Base-by-base conservation (phyloP, 2,888 invertebrate species). In the Eustalomyia histrio region DNA sequence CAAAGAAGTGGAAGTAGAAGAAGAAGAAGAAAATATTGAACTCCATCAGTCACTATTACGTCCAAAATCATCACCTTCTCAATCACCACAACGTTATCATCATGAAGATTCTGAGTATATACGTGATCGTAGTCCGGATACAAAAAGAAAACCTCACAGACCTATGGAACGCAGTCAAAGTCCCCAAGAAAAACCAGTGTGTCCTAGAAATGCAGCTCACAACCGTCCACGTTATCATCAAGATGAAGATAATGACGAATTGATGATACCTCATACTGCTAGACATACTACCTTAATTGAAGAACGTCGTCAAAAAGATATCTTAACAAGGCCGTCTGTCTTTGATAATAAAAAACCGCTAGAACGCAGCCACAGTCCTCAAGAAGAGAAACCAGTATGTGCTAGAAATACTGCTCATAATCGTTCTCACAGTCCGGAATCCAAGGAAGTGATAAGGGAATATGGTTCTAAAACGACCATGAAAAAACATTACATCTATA, bases 261-360 rank as follows among this genome's bases (percentile, higher is more conserved):
- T 80, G 58, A 83, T 82, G 72, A n/a, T n/a, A n/a, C 82, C 82
- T 50, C 78, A 80, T 67, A 83, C 87, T 10, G 86, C 87, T 74
- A 83, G 83, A 5, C 89, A 89, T 55, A 87, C 89, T 6, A 87
- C 86, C 10, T 83, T 84, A 24, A 85, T 89, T 29, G 89, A 89
- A 69, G 63, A 88, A 4, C 85, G 87, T 82, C 83, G 90, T 73
- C 91, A 91, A 68, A 88, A 90, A 67, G 92, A 93, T 84, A 92
- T 92, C 64, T 86, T 92, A 16, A 91, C 88, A 50, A 89, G 92
- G 76, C 92, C 92, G 1, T 92, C 92, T 10, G 91, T 85, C 18
- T 85, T 83, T 65, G 82, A 83, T 9, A 58, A 50, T 57, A 82
- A 63, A 39, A 82, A 8, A 2, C 50, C 69, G 1, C 69, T 47